Percentiles rank a stretch among this genome's conserved stretches.
Conservation (phyloP, 2,888 invertebrate genomes). For the Andrena bucephala region DNA sequence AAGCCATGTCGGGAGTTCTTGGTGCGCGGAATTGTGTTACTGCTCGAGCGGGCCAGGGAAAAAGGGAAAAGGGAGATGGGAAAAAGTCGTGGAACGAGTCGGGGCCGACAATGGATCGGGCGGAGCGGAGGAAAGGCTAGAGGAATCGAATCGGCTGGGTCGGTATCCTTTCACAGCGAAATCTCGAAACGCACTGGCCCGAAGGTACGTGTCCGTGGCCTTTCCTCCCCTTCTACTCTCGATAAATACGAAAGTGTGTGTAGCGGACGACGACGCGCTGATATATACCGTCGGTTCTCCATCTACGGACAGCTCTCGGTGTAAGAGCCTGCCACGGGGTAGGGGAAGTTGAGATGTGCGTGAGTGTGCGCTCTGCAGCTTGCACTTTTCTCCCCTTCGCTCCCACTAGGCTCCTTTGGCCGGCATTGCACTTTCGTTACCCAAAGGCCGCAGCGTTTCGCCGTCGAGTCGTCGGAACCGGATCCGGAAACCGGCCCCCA, state of each 20-base stretch:
- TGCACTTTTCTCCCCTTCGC: conserved; percentile 48
- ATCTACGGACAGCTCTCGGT: conserved; percentile 47
- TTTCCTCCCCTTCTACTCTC: conserved; percentile 70
- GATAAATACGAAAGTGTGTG: conserved; percentile 78
- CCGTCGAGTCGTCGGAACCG: not conserved
- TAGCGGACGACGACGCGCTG: conserved; percentile 54
- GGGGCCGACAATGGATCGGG: not conserved
- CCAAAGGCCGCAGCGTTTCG: conserved; percentile 4
- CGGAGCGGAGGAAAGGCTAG: too few species aligned
- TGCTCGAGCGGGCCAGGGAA: not conserved
- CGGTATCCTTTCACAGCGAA: conserved; percentile 75
- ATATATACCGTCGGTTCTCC: conserved; percentile 61
- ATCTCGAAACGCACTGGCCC: conserved; percentile 79
- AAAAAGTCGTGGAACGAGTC: not conserved
- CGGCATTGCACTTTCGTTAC: conserved; percentile 40
- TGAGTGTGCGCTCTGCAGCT: conserved; percentile 52
- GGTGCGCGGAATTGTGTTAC: conserved; percentile 1
- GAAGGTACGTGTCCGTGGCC: conserved; percentile 49
- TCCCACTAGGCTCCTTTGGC: conserved; percentile 23
- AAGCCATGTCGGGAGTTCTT: conserved; percentile 69
- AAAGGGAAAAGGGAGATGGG: not conserved
- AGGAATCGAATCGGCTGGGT: not conserved
- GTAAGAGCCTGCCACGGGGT: conserved; percentile 20
- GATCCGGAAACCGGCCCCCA: not conserved
- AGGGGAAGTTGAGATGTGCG: conserved; percentile 54